Evolutionary conservation across 2,797 vertebrate genomes (phyloP), one percentile per base, ranked within the genome.

Genomic region (Triplophysa yarkandensis): DNA sequence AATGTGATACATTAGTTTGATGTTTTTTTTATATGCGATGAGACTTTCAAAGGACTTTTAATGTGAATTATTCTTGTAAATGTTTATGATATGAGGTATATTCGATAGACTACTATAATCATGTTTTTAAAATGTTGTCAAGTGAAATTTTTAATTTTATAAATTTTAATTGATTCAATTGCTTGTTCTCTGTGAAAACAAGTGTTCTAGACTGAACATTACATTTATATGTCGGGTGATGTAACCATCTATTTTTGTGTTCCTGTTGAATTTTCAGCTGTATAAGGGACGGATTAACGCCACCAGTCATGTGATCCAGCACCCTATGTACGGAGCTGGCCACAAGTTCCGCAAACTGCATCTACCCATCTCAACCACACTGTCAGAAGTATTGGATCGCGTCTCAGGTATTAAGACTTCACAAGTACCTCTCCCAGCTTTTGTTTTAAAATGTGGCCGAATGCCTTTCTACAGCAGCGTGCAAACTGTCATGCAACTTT

Each of bases 271-370:
- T 1, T 7, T 16, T 64, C 85, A 99, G 98, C 85, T 99, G 2
- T 99, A 99, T 85, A 99, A 99, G 90, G 98, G 98, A 77, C 95
- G 98, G 87, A 98, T 99, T 86, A 99, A 98, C 84, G 98, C 98
- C 75, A 99, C 97, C 70, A 99, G 98, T 87, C 98, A 99, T 32
- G 93, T 99, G 86, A 99, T 99, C 87, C 98, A 99, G 80, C 98
- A 99, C 88, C 97, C 98, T 71, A 98, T 97, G 96, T 99, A 98
- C 8, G 97, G 98, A 84, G 97, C 98, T 23, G 98, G 98, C 25
- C 98, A 99, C 90, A 99, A 97, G 82, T 99, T 97, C 83, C 96
- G 97, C 57, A 99, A 97, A 77, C 95, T 99, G 77, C 95, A 98
- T 54, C 92, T 99, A 71, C 96, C 97, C 67, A 98, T 99, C 82